Evolutionary conservation across 2,888 invertebrate species (phyloP), one percentile per base, ranked within the genome.

Genomic region (Epirrhoe tristata): DNA sequence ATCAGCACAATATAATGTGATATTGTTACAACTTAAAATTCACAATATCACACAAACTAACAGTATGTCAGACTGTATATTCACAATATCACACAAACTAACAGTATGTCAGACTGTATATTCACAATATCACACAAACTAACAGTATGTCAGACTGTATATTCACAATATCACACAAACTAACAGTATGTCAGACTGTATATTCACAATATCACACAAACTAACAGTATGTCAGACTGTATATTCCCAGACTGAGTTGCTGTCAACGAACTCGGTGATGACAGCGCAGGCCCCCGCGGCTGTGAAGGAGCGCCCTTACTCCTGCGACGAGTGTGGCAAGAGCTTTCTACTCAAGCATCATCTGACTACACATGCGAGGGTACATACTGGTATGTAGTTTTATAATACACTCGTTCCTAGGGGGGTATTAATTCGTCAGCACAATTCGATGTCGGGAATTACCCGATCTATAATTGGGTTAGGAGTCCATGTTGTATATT

Each of bases 311-410:
- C 92, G 97, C 24, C 97, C 97, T 3, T 97, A 97, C 82, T 96
- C 96, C 14, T 97, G 97, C 83, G 95, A 96, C 32, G 97, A 97
- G 88, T 97, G 97, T 81, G 97, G 97, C 61, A 97, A 97, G 86
- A 96, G 97, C 12, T 97, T 97, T 88, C 94, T 97, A 54, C 89
- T 97, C 63, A 97, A 97, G 85, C 97, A 97, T 84, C 97, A 97
- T 87, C 94, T 97, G 67, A 97, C 97, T 3, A 97, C 97, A 39
- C 97, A 97, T 80, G 96, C 96, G 66, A 94, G 97, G 79, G 97
- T 97, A 4, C 97, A 97, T 83, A 97, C 97, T 63, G 97, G 95
- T 95, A 81, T 63, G 84, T 78, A 43, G 36, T 10, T 10, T 43
- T 34, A 12, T 43, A 12, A 12, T 10, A 36, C 36, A 43, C 39